These are phyloP conservation scores for Exaiptasia diaphana DNA, from an alignment of 64 coral and sea anemone species.

Conservation along the genomic window DNA sequence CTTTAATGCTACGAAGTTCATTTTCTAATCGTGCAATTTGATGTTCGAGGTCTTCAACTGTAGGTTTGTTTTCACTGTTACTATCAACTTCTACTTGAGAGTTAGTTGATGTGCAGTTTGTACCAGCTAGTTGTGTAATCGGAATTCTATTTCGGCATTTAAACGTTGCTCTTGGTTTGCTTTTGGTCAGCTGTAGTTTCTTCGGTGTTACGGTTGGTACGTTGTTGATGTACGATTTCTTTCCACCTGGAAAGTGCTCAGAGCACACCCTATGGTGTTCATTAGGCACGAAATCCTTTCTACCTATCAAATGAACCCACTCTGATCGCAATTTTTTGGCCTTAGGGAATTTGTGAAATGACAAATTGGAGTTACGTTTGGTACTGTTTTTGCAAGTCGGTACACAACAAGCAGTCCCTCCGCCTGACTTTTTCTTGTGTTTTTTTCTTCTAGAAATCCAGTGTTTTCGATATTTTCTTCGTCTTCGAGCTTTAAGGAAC, in stretches of 20 bases:
- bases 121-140: background rate
- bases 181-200: background rate
- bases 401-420: slow-evolving; percentile 44
- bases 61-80: background rate
- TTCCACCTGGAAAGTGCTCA: slow-evolving; percentile 43
- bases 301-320: slow-evolving; percentile 36
- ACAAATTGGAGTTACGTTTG: slow-evolving; percentile 14
- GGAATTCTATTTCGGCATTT: slow-evolving; percentile 9
- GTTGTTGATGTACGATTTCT: slow-evolving; percentile 41
- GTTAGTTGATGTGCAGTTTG: background rate
- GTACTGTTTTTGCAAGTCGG: slow-evolving; percentile 12
- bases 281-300: slow-evolving; percentile 22
- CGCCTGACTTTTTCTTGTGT: slow-evolving; percentile 19
- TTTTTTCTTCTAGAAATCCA: background rate
- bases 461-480: background rate
- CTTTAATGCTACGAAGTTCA: slow-evolving; percentile 7
- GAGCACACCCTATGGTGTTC: slow-evolving; percentile 33
- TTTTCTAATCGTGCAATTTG: background rate
- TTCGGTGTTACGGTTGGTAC: slow-evolving; percentile 9
- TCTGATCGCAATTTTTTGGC: slow-evolving; percentile 13
- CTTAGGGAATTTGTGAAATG: slow-evolving; percentile 29
- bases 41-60: background rate
- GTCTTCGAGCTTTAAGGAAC: background rate
- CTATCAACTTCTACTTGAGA: background rate
- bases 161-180: slow-evolving; percentile 20